Base-by-base conservation (phyloP, 2,113 vertebrate species). In the Casuarius casuarius region DNA sequence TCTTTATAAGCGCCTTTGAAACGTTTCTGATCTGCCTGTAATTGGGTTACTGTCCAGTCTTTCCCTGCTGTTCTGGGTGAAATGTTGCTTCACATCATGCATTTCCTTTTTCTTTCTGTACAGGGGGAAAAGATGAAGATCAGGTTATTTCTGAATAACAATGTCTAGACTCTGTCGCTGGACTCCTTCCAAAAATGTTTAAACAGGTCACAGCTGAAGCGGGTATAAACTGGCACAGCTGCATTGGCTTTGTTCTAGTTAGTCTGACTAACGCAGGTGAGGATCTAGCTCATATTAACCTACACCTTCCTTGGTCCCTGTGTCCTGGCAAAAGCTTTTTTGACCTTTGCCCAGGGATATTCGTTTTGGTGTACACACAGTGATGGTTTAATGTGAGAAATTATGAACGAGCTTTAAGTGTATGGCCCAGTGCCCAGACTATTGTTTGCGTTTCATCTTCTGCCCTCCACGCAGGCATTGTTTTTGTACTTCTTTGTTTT, bases 51-150 rank as follows among this genome's bases (percentile, higher is more conserved):
- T 87, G 76, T 94, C 91, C 94, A 94, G 92, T 56, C 94, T 95
- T 94, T 83, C 68, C 87, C 84, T 88, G 84, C 91, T 91, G 97
- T 90, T 97, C 89, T 67, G 72, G 0, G 1, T 96, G 92, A 96
- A 94, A 58, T 81, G 73, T 75, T 94, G 76, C 94, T 96, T 95
- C 94, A 90, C 90, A 94, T 95, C 91, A 93, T 86, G 89, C 58
- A 77, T 94, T 96, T 96, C 96, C 91, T 92, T 76, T 96, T 97
- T 92, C 93, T 89, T 92, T 96, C 85, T 91, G 63, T 74, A 91
- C 71, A 95, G 91, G 95, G 81, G 76, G 49, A 79, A 84, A 85
- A 92, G 86, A 87, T 66, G 94, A 96, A 95, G 91, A 97, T 89
- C 85, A 84, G 95, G 84, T 86, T 90, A 96, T 91, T 95, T 94